These are phyloP conservation scores for Lobophora halterata DNA, from an alignment of 2,888 invertebrate genomes.

Conservation along the genomic window DNA sequence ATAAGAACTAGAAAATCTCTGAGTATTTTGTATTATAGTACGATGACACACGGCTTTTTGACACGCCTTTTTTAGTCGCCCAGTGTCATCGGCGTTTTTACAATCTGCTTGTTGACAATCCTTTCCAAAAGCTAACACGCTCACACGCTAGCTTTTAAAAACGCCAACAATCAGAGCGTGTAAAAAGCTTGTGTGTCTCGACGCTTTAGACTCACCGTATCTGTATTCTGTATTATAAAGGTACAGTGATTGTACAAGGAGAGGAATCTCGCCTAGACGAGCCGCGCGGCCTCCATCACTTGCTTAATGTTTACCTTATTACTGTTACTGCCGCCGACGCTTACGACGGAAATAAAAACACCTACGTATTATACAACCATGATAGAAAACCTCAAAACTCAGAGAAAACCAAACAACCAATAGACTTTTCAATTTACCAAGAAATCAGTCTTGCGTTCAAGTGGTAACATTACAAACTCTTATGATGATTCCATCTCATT, in stretches of 20 bases:
- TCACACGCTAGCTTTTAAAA: no score
- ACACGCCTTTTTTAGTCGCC: no score
- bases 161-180: no score
- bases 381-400: conserved; percentile 43
- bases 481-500: conserved; percentile 10
- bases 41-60: no score
- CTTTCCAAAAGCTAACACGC: no score
- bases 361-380: conserved; percentile 52
- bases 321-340: conserved; percentile 68
- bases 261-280: conserved; percentile 43
- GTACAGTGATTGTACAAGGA: conserved; percentile 26
- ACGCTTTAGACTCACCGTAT: no score
- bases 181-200: no score
- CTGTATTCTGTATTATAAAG: no score
- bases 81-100: no score
- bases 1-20: no score
- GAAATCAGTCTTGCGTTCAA: conserved; percentile 36
- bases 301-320: conserved; percentile 72
- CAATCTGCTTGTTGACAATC: no score
- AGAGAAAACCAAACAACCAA: conserved; percentile 33
- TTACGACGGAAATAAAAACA: conserved; percentile 62
- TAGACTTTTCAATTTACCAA: conserved; percentile 49
- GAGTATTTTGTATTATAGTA: no score
- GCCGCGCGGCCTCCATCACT: conserved; percentile 55
- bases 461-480: conserved; percentile 39